A percentile compares a stretch with the other conserved stretches of the same genome.
These are phyloP conservation scores for Strigamia crassipes DNA, from an alignment of 2,888 invertebrate genomes.

Conservation along the genomic window DNA sequence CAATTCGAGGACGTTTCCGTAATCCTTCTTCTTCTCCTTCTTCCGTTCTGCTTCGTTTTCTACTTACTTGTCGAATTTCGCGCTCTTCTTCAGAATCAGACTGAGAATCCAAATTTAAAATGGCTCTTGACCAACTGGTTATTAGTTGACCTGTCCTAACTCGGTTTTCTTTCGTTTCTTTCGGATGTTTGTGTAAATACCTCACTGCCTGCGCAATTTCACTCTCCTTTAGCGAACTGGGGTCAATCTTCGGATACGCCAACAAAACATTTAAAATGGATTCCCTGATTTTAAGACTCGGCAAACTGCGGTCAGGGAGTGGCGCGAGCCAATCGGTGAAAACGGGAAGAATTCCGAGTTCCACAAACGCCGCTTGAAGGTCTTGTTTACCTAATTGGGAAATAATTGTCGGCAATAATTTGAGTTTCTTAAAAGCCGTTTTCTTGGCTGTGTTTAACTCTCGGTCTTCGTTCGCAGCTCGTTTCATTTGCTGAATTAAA, in stretches of 20 bases:
- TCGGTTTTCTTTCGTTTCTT: conserved; percentile 90
- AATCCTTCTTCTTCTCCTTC: too few relatives aligned
- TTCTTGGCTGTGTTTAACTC: conserved; percentile 78
- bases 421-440: conserved; percentile 90
- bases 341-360: conserved; percentile 88
- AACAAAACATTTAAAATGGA: conserved; percentile 69
- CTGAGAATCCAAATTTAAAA: conserved; percentile 94
- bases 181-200: conserved; percentile 99
- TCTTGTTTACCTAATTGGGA: conserved; percentile 94
- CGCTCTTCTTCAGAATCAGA: conserved; percentile 90
- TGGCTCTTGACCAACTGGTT: conserved; percentile 96
- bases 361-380: conserved; percentile 91
- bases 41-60: conserved; percentile 65
- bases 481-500: conserved; percentile 85
- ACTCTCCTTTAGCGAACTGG: conserved; percentile 87
- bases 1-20: too few relatives aligned
- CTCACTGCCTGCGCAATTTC: conserved; percentile 99
- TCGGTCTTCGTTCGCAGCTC: conserved; percentile 89
- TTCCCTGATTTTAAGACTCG: conserved; percentile 90
- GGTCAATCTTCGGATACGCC: conserved; percentile 86
- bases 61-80: conserved; percentile 62
- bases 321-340: conserved; percentile 98
- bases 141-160: conserved; percentile 89
- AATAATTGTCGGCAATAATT: conserved; percentile 85
- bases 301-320: conserved; percentile 94